phyloP scores from a whole-genome alignment of 2,113 vertebrate genomes.

The Triplophysa siluroides region DNA sequence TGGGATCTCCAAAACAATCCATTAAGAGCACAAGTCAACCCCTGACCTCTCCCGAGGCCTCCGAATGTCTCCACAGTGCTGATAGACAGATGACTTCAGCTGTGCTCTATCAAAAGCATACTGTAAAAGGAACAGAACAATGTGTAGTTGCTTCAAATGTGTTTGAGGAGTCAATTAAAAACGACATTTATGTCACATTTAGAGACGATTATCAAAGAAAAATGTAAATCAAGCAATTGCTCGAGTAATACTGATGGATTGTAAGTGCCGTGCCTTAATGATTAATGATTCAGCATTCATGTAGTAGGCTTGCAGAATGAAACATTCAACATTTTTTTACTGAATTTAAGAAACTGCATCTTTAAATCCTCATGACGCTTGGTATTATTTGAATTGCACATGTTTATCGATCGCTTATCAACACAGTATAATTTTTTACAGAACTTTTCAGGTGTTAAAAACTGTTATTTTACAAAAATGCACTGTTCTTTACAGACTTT shows the following conservation, averaged over 20 bases:
- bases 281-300: background rate
- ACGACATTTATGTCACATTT: background rate
- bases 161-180: background rate
- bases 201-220: background rate
- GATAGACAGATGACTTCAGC: conserved; percentile 1
- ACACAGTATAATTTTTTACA: too few species aligned
- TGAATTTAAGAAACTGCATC: conserved; percentile 15
- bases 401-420: background rate
- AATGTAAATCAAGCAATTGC: background rate
- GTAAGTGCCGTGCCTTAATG: background rate
- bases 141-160: background rate
- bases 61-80: conserved; percentile 19
- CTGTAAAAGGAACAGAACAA: background rate
- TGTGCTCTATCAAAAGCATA: background rate
- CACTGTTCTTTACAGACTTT: too few species aligned
- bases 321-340: background rate
- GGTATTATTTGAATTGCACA: background rate
- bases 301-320: background rate
- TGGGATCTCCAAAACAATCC: conserved; percentile 41
- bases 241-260: background rate
- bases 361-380: background rate
- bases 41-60: conserved; percentile 25
- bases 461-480: too few species aligned
- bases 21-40: conserved; percentile 47
- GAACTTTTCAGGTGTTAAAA: too few species aligned